Percentiles rank a stretch among this genome's conserved stretches.
These are phyloP conservation scores for Ennomos erosarius DNA, from an alignment of 2,888 invertebrate species.

Conservation along the genomic window DNA sequence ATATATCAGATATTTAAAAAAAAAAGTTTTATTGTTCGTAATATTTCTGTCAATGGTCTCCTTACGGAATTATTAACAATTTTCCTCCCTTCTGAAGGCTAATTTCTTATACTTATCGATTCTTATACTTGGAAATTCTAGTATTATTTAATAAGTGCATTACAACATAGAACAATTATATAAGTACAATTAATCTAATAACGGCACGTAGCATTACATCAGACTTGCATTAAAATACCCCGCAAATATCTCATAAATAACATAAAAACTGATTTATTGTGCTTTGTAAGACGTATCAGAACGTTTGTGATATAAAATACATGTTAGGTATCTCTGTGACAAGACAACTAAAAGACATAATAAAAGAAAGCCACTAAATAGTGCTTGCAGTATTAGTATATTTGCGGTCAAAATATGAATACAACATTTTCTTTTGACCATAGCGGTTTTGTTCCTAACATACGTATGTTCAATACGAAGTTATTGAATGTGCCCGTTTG, in stretches of 20 bases:
- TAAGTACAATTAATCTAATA: slow-evolving; percentile 19
- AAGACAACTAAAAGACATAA: slow-evolving; percentile 12
- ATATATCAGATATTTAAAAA: no score
- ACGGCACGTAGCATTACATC: slow-evolving; percentile 12
- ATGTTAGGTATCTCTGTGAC: slow-evolving; percentile 7
- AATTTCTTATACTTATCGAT: not conserved
- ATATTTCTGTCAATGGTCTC: no score
- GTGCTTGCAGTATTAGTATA: slow-evolving; percentile 3
- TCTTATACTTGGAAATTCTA: not conserved
- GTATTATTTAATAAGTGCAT: slow-evolving; percentile 10
- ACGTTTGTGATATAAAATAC: slow-evolving; percentile 1
- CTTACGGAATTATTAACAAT: no score
- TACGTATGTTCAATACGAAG: no score
- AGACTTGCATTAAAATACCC: slow-evolving; percentile 8
- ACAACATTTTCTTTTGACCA: slow-evolving; percentile 4
- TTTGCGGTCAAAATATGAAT: slow-evolving; percentile 23
- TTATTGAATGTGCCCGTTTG: no score
- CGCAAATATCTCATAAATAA: slow-evolving; percentile 4
- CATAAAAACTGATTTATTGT: slow-evolving; percentile 13
- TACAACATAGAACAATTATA: slow-evolving; percentile 14
- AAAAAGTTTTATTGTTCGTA: no score
- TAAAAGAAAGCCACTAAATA: slow-evolving; percentile 35
- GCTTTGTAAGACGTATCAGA: slow-evolving; percentile 12
- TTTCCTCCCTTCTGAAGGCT: slow-evolving; percentile 15
- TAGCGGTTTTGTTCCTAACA: not conserved